phyloP scores from a whole-genome alignment of 1,140 invertebrate genomes.

The Doryteuthis pealeii region DNA sequence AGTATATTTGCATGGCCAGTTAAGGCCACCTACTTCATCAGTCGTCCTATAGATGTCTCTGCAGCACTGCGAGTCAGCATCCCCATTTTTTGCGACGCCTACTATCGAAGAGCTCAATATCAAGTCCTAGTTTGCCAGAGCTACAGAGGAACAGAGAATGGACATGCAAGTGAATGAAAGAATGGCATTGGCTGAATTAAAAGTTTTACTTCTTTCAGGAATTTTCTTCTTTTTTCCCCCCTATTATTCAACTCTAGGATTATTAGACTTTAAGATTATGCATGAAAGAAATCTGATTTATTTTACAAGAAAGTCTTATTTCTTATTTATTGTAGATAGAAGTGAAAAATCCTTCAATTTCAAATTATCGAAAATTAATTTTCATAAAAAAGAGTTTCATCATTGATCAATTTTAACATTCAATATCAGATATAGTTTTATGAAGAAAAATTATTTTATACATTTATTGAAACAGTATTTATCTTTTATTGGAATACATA shows the following conservation, averaged over 20 bases:
- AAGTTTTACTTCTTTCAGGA: not conserved
- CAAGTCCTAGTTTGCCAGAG: conserved; percentile 2
- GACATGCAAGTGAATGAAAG: not conserved
- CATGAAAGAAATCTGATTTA: no score
- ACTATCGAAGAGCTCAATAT: conserved; percentile 5
- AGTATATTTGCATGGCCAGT: conserved; percentile 6
- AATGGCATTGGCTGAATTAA: not conserved
- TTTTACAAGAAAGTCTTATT: no score
- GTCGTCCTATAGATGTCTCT: conserved; percentile 4
- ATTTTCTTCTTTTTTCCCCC: not conserved
- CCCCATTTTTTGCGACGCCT: not conserved
- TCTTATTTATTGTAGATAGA: no score
- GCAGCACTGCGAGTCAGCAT: conserved; percentile 7
- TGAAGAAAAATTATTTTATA: no score
- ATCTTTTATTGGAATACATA: no score
- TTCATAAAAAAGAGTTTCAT: no score
- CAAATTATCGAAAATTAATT: no score
- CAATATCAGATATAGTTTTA: no score
- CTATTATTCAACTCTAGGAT: not conserved
- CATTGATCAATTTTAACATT: no score
- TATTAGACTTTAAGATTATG: not conserved
- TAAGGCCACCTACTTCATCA: not conserved
- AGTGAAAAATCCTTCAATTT: no score
- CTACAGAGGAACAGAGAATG: not conserved
- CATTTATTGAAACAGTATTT: no score